Percentiles rank a stretch among this genome's conserved stretches.
These are phyloP conservation scores for Agapornis roseicollis DNA, from an alignment of 2,113 vertebrate species.

Conservation along the genomic window DNA sequence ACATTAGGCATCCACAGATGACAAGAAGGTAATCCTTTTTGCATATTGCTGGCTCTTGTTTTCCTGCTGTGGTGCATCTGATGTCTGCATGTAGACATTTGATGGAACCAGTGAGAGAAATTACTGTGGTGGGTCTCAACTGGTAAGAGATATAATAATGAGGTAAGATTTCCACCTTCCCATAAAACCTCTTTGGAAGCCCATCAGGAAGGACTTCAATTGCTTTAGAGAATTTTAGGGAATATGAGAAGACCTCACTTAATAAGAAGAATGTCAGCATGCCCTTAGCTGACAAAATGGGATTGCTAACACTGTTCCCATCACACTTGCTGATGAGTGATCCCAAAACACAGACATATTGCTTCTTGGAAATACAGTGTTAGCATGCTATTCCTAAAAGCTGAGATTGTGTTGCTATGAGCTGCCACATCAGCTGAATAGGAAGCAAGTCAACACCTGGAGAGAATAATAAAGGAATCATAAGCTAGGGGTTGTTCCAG, in stretches of 20 bases:
- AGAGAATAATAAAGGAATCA: background rate
- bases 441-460: background rate
- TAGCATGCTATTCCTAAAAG: background rate
- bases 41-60: background rate
- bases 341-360: background rate
- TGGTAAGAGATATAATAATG: background rate
- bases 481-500: background rate
- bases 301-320: background rate
- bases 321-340: rapidly evolving
- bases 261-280: background rate
- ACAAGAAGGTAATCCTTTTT: background rate
- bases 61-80: background rate
- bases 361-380: background rate
- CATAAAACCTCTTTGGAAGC: background rate
- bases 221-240: background rate
- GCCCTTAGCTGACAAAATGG: background rate
- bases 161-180: background rate
- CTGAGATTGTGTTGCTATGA: background rate
- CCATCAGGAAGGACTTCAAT: background rate
- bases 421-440: background rate
- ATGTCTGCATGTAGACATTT: background rate
- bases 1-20: background rate
- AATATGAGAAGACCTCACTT: background rate
- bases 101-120: background rate
- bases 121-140: background rate